Base-by-base conservation (phyloP, 2,113 vertebrate species). In the Chloropsis cyanopogon region DNA sequence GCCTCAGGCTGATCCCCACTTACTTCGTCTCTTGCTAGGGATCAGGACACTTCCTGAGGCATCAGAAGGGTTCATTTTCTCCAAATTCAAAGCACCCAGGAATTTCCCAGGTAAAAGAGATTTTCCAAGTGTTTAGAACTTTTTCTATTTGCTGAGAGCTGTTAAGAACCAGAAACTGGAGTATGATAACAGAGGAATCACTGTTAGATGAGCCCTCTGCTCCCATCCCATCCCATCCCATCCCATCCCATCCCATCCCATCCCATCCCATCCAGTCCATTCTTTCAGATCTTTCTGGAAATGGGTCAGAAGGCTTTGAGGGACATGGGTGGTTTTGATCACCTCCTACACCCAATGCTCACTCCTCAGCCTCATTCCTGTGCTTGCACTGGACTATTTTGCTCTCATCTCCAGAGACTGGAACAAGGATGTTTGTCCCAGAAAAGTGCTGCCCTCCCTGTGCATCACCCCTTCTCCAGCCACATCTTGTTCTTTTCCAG, bases 1-100 rank as follows among this genome's bases (percentile, higher is more conserved):
- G 66, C 44, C 37, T 37, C 68, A 33, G 59, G 19, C 26, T 65
- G 68, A 50, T 65, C 37, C 21, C 7, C 50, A 31, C 7, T 49
- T 22, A 18, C 11, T 73, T 65, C 0, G 1, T 20, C 15, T 73
- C 60, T 59, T 1, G 0, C 28, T 50, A 52, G 33, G 44, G 15
- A 75, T 59, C 33, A 88, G 60, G 28, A 53, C 20, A 29, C 11
- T 47, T 87, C 20, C 56, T 47, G 20, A 56, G 41, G 13, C 16
- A 53, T 21, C 28, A 46, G 33, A 46, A 53, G 7, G n/a, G 3
- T 53, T 68, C 9, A 21, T 53, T 60, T 75, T 47, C 25, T 24
- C n/a, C 53, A 46, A 53, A 82, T 28, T n/a, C 39, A 68, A 75
- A 75, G 16, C 29, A 60, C 11, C 11, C 28, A 53, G 46, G 39